Conservation (phyloP, 2,888 invertebrate species). For the Amphipyra tragopoginis region DNA sequence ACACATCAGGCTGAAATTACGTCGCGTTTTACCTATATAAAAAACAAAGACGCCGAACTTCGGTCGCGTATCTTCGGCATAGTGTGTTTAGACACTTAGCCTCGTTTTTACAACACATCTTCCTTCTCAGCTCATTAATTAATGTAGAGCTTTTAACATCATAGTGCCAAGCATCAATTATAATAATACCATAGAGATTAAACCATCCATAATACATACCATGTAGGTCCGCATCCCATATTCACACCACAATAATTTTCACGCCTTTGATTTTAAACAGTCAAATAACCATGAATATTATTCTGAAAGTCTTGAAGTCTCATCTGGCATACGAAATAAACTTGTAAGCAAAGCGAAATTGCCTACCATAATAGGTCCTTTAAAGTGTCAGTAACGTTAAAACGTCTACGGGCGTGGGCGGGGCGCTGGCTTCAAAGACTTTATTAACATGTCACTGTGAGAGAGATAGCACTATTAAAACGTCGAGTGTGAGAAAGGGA, state of each 20-base stretch:
- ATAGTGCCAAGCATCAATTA: too few species aligned
- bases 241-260: conserved; percentile 34
- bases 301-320: conserved; percentile 43
- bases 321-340: conserved; percentile 50
- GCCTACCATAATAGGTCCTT: conserved; percentile 55
- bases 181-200: neutral
- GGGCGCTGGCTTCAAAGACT: conserved; percentile 67
- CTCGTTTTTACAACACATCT: too few species aligned
- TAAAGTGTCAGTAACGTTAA: conserved; percentile 55
- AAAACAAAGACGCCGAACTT: too few species aligned
- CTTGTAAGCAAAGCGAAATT: conserved; percentile 51
- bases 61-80: too few species aligned
- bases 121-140: too few species aligned
- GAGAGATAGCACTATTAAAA: conserved; percentile 64
- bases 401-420: conserved; percentile 69
- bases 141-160: too few species aligned
- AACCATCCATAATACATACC: neutral
- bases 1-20: too few species aligned
- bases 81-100: too few species aligned
- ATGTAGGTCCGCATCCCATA: conserved; percentile 5
- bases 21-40: too few species aligned
- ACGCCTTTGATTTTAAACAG: conserved; percentile 44
- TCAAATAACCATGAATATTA: conserved; percentile 49
- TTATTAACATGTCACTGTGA: conserved; percentile 82
- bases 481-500: conserved; percentile 59